Percentiles rank a stretch among this genome's conserved stretches.
Conservation (phyloP, 2,113 vertebrate genomes). For the Balaeniceps rex region DNA sequence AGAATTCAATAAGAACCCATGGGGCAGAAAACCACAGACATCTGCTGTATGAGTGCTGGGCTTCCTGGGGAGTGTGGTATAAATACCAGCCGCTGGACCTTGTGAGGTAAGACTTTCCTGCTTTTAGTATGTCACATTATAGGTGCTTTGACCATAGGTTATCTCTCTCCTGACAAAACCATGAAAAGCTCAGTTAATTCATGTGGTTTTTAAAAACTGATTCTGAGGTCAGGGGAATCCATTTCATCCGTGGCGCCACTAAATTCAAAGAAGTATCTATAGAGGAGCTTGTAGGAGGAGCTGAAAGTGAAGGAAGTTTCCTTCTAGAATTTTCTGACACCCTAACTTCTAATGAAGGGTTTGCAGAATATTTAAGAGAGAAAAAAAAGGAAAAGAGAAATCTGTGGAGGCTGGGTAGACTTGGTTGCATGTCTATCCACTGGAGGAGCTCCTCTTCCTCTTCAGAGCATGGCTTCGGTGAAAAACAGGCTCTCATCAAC, state of each 20-base stretch:
- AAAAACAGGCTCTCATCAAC: background rate
- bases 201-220: background rate
- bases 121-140: background rate
- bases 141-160: background rate
- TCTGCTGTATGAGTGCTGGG: constrained; percentile 91
- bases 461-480: background rate
- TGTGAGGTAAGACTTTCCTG: constrained; percentile 75
- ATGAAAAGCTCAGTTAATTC: background rate
- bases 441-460: background rate
- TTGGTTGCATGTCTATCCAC: background rate
- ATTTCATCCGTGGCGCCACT: background rate
- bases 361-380: background rate
- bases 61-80: constrained; percentile 94
- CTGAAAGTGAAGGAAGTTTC: background rate
- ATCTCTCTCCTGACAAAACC: background rate
- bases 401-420: background rate
- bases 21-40: constrained; percentile 93
- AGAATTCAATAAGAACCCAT: constrained; percentile 88
- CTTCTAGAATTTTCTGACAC: background rate
- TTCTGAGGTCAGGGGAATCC: background rate
- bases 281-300: background rate
- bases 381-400: background rate
- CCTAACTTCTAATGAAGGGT: background rate
- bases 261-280: background rate
- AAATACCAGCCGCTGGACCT: constrained; percentile 96